A percentile compares a stretch with the other conserved stretches of the same genome.
phyloP scores from a whole-genome alignment of 2,888 invertebrate genomes.

The Drosophila falleni region DNA sequence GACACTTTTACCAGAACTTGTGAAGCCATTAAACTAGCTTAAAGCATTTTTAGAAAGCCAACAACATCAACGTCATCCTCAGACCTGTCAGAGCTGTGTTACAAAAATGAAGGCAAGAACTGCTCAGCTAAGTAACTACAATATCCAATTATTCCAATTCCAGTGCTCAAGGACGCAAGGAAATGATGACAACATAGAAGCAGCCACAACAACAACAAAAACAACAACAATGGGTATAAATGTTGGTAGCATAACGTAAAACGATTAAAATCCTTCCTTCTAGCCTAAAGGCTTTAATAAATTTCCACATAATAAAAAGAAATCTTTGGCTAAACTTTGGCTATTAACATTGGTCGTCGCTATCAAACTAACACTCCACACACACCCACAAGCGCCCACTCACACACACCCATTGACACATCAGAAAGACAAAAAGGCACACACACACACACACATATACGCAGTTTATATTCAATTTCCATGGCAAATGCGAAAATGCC shows the following conservation, averaged over 20 bases:
- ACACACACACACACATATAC: conserved; percentile 21
- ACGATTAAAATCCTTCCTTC: conserved; percentile 66
- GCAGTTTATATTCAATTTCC: conserved; percentile 77
- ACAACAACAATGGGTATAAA: conserved; percentile 14
- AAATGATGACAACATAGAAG: conserved; percentile 44
- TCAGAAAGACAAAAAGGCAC: conserved; percentile 42
- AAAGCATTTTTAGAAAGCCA: conserved; percentile 64
- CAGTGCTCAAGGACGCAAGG: conserved; percentile 42
- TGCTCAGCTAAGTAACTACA: conserved; percentile 72
- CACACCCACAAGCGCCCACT: conserved; percentile 10
- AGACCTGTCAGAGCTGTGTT: conserved; percentile 29
- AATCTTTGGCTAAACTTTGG: conserved; percentile 76
- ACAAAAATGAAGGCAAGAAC: conserved; percentile 7
- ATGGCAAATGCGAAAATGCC: conserved; percentile 76
- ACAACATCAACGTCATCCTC: conserved; percentile 61
- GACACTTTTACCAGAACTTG: conserved; percentile 59
- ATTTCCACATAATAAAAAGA: conserved; percentile 79
- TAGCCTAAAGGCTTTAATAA: conserved; percentile 75
- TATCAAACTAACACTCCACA: conserved; percentile 29
- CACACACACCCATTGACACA: conserved; percentile 28
- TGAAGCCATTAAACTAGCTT: conserved; percentile 73
- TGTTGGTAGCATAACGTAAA: conserved; percentile 34
- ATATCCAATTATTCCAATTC: conserved; percentile 71
- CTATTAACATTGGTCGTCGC: conserved; percentile 68
- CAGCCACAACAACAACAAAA: conserved; percentile 7